Evolutionary conservation across 2,888 invertebrate genomes (phyloP).

Genomic region (Labia minor): DNA sequence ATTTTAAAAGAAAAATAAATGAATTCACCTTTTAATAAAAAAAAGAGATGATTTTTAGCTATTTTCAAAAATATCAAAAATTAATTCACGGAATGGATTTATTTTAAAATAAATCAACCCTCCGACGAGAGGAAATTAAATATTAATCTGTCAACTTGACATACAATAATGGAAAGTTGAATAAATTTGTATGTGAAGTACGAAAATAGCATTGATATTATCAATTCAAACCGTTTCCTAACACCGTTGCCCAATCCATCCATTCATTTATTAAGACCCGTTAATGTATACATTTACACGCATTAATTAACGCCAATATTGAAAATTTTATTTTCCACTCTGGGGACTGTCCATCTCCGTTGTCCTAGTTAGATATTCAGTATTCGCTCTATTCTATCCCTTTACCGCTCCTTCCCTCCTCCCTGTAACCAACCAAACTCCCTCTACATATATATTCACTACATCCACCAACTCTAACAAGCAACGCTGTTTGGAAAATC

Average conservation of each 20-base stretch:
- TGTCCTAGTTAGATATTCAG: neutral
- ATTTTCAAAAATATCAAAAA: neutral
- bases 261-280: neutral
- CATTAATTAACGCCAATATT: neutral
- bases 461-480: too few relatives aligned
- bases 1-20: too few relatives aligned
- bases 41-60: too few relatives aligned
- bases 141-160: constrained; percentile 1
- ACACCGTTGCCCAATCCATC: neutral
- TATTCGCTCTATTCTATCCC: too few relatives aligned
- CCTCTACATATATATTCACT: too few relatives aligned
- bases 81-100: neutral
- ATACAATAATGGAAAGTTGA: neutral
- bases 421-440: too few relatives aligned
- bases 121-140: neutral
- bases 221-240: neutral
- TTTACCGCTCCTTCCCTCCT: too few relatives aligned
- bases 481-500: neutral
- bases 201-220: constrained; percentile 7
- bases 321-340: constrained; percentile 1
- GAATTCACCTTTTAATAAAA: too few relatives aligned
- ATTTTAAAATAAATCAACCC: neutral
- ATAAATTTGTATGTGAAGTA: neutral
- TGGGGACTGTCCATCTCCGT: neutral
- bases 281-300: neutral